Conservation (phyloP, 1,140 invertebrate species). For the Cydia amplana region DNA sequence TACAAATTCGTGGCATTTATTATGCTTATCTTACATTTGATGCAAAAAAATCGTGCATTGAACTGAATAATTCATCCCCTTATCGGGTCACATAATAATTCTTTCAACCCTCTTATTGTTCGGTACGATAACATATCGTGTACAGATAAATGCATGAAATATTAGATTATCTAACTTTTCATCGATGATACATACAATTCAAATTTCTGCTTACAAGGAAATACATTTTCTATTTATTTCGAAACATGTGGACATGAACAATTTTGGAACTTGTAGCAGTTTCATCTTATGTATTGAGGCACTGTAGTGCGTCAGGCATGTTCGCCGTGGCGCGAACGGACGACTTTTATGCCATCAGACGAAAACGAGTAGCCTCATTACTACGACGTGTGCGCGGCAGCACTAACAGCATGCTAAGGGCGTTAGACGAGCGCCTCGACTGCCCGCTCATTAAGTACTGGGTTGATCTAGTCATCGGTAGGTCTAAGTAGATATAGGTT, state of each 20-base stretch:
- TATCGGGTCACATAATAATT: neutral
- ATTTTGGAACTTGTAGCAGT: too few species aligned
- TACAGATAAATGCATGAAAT: neutral
- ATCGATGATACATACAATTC: neutral
- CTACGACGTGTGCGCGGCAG: too few species aligned
- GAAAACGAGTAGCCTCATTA: too few species aligned
- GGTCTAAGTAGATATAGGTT: too few species aligned
- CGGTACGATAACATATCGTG: neutral
- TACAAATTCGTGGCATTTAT: neutral
- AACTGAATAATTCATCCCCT: conserved; percentile 1
- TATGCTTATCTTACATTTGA: neutral
- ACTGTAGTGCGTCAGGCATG: too few species aligned
- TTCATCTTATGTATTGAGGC: too few species aligned
- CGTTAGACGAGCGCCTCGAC: too few species aligned
- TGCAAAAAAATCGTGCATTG: neutral
- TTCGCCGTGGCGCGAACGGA: too few species aligned
- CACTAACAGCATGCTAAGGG: too few species aligned
- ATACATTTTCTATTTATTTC: neutral
- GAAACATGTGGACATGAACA: neutral
- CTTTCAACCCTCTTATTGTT: neutral
- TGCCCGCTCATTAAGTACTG: too few species aligned
- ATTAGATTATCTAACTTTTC: neutral
- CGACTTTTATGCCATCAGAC: too few species aligned
- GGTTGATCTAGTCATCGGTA: too few species aligned
- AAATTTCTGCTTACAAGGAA: neutral